Percentiles rank a stretch among this genome's conserved stretches.
phyloP scores from a whole-genome alignment of 2,113 vertebrate species.

The Rhynchomys soricoides region DNA sequence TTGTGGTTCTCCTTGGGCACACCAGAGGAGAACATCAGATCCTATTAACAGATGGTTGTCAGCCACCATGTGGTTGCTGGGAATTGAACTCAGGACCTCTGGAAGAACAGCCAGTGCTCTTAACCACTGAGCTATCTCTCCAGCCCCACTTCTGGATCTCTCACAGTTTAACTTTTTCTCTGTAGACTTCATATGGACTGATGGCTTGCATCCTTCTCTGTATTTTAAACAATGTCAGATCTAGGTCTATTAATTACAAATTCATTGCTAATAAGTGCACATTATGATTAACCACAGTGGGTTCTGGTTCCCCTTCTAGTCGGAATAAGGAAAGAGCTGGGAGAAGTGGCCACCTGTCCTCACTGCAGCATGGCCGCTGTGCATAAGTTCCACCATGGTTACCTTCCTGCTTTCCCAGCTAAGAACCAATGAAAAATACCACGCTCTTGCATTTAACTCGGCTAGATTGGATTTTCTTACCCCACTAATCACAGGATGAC shows the following conservation, averaged over 20 bases:
- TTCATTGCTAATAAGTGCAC: background rate
- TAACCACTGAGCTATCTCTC: too few relatives aligned
- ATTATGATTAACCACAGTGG: background rate
- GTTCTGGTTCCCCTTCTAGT: background rate
- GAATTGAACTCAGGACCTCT: too few relatives aligned
- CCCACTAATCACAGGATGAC: background rate
- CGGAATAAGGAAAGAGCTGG: background rate
- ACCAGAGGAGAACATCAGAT: too few relatives aligned
- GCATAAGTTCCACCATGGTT: background rate
- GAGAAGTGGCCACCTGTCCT: background rate
- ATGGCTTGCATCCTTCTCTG: background rate
- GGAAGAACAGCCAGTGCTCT: too few relatives aligned
- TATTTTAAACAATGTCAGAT: background rate
- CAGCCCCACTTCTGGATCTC: too few relatives aligned
- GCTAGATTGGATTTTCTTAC: background rate
- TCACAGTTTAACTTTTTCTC: background rate
- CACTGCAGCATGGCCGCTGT: background rate
- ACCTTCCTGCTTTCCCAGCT: background rate
- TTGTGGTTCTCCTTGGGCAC: too few relatives aligned
- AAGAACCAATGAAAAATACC: constrained; percentile 33
- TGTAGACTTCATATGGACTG: background rate
- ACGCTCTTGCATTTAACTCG: background rate
- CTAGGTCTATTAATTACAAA: background rate
- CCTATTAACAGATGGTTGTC: too few relatives aligned
- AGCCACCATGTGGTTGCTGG: too few relatives aligned